Evolutionary conservation across 1,140 invertebrate species (phyloP), one percentile per base, ranked within the genome.

Genomic region (Asobara japonica): DNA sequence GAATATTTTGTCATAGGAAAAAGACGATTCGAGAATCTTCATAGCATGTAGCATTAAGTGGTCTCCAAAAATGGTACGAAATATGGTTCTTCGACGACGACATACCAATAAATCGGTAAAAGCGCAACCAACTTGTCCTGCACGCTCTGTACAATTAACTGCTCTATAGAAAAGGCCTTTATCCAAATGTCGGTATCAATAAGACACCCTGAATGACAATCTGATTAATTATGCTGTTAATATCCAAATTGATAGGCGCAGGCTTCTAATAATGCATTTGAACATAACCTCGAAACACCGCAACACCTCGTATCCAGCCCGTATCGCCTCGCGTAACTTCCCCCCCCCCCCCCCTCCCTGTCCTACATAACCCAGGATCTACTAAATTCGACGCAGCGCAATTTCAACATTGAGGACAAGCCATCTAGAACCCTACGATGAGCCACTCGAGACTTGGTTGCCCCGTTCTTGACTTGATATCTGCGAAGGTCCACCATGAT

Each of bases 321-420:
- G 60, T 60, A 72, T 68, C 16, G 29, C 11, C n/a, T 18, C 41
- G 18, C 18, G 41, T 45, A 45, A 16, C 7, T 10, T n/a, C 5
- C 30, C 25, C 16, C 41, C 48, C 60, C 69, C 38, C 60, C 60
- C 25, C 51, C 65, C 71, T 65, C 62, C 71, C 71, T 72, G 71
- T 72, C 62, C 48, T 41, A 51, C 65, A 60, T 36, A 36, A 36
- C 61, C n/a, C 41, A 64, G 36, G 27, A 22, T 22, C 27, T 11
- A 38, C 36, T 51, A 45, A 25, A 51, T 33, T 22, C 25, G 25
- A 41, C 36, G 30, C 18, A 13, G 16, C 36, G 65, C 38, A 38
- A 72, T 62, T 71, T 71, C 61, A 71, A 65, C 69, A 71, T 38
- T 31, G 13, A 16, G 5, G 25, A 71, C 69, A 65, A 71, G 33